Conservation (phyloP, 2,113 vertebrate genomes). For the Smithornis capensis region DNA sequence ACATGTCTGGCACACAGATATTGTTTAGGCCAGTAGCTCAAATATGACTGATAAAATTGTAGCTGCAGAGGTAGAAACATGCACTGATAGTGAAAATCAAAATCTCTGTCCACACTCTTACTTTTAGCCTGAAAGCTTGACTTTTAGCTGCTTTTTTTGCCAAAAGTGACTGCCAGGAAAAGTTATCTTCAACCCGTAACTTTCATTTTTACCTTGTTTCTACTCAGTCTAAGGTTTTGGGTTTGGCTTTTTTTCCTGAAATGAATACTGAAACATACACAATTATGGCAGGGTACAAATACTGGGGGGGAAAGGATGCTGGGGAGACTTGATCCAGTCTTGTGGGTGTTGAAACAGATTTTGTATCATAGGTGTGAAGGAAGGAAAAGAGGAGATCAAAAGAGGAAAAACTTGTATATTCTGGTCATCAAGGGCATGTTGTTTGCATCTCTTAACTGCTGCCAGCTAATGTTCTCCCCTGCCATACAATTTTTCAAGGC, state of each 20-base stretch:
- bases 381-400: neutral
- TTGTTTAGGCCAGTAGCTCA: neutral
- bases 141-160: neutral
- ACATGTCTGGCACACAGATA: slow-evolving; percentile 3
- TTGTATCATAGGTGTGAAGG: neutral
- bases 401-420: fast-evolving
- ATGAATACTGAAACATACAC: neutral
- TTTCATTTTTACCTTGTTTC: neutral
- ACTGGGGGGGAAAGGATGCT: neutral
- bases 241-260: neutral
- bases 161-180: neutral
- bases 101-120: neutral
- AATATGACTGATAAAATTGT: neutral
- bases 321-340: neutral
- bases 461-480: neutral
- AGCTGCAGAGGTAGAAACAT: neutral
- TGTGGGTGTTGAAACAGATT: neutral
- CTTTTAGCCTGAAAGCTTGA: neutral
- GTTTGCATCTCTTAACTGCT: neutral
- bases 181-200: neutral
- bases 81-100: neutral
- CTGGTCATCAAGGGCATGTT: neutral
- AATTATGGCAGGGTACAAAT: neutral
- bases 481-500: neutral
- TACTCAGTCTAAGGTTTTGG: neutral